phyloP scores from a whole-genome alignment of 2,888 invertebrate genomes.

The Oligia latruncula region DNA sequence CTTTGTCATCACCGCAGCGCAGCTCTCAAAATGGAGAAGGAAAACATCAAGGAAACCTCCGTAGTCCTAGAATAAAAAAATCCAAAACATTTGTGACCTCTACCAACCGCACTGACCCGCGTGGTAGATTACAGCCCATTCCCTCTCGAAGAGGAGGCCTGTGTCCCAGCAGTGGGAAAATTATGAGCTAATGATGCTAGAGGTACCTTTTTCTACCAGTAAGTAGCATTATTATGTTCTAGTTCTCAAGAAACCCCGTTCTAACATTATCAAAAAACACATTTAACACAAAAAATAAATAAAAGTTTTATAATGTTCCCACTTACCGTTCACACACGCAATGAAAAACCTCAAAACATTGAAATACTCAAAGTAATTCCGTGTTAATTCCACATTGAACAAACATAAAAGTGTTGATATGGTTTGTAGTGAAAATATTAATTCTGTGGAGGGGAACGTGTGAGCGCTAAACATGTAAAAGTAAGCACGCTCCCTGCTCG shows the following conservation, averaged over 20 bases:
- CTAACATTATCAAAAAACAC: not conserved
- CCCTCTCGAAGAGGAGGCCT: too few species aligned
- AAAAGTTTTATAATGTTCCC: not conserved
- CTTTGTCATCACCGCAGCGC: too few species aligned
- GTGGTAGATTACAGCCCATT: too few species aligned
- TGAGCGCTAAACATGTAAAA: slow-evolving; percentile 58
- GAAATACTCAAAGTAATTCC: slow-evolving; percentile 4
- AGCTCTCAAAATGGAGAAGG: too few species aligned
- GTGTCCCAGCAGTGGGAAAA: too few species aligned
- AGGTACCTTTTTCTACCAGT: too few species aligned
- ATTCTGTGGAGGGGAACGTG: slow-evolving; percentile 36
- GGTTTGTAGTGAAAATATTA: slow-evolving; percentile 58
- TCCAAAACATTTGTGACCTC: too few species aligned
- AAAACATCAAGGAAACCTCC: too few species aligned
- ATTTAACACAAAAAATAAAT: not conserved
- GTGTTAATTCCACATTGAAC: slow-evolving; percentile 30
- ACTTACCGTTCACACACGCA: not conserved
- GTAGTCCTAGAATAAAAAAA: too few species aligned
- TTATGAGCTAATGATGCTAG: too few species aligned
- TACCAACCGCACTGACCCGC: too few species aligned
- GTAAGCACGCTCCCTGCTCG: slow-evolving; percentile 55
- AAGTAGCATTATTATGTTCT: not conserved
- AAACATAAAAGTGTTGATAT: slow-evolving; percentile 34
- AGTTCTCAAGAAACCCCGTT: not conserved
- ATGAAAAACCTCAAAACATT: slow-evolving; percentile 1